A percentile compares a stretch with the other conserved stretches of the same genome.
phyloP scores from a whole-genome alignment of 64 coral and sea anemone genomes.

The Montipora sp. region DNA sequence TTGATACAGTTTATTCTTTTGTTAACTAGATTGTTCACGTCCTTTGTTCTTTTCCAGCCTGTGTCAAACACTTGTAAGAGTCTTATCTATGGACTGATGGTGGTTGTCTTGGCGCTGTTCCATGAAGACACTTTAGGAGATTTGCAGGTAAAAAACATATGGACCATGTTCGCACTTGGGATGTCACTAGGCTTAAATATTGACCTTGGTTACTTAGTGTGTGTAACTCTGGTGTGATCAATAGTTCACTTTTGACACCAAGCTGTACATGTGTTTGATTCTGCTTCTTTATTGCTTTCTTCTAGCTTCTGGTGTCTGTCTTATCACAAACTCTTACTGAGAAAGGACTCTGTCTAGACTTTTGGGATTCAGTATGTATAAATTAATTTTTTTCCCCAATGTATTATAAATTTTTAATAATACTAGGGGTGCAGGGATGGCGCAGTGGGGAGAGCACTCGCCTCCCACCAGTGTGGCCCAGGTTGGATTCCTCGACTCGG shows the following conservation, averaged over 20 bases:
- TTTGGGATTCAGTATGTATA: slow-evolving; percentile 77
- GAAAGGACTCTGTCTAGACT: slow-evolving; percentile 69
- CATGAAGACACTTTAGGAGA: slow-evolving; percentile 94
- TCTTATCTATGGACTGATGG: slow-evolving; percentile 85
- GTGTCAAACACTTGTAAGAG: slow-evolving; percentile 80
- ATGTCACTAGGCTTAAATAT: no score
- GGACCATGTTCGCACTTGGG: no score
- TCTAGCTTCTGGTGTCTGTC: slow-evolving; percentile 69
- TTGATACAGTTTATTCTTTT: no score
- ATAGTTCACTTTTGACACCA: no score
- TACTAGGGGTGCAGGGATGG: no score
- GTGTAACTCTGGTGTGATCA: no score
- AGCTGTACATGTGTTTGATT: not conserved
- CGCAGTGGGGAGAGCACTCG: no score
- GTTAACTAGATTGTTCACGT: no score
- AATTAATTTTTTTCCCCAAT: not conserved
- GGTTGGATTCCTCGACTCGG: no score
- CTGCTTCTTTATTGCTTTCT: not conserved
- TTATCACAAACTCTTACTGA: slow-evolving; percentile 55
- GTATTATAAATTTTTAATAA: no score
- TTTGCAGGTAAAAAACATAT: slow-evolving; percentile 37
- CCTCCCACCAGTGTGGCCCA: no score
- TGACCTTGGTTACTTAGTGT: no score
- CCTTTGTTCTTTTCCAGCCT: slow-evolving; percentile 34
- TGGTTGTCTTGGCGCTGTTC: slow-evolving; percentile 84